Evolutionary conservation across 2,888 invertebrate species (phyloP), one percentile per base, ranked within the genome.

Genomic region (Venusia cambrica): DNA sequence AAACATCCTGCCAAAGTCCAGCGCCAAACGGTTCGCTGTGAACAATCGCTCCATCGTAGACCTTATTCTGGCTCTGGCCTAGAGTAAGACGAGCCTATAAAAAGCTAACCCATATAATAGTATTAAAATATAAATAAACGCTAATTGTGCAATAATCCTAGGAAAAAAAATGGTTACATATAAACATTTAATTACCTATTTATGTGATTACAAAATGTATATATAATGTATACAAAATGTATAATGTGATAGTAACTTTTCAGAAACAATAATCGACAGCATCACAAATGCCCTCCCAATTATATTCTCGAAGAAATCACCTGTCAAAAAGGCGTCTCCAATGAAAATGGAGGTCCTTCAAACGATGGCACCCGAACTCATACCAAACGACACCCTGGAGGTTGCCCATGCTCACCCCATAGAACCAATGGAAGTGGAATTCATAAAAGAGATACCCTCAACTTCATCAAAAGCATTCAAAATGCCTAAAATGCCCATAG

Each of bases 401-500:
- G 57, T 75, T 6, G 52, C 52, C 0, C 36, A 21, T 5, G 22
- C 45, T 2, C 2, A 33, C 21, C 25, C 41, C 3, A 8, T 19
- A 6, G 32, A 38, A 18, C 14, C 41, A 28, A 22, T 10, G 3
- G 36, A 44, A 19, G 28, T 24, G 3, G 45, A 45, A 8, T 6
- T 36, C 7, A 13, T 34, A 10, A 48, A 56, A 18, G 50, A 54
- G 11, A 2, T 48, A 0, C 61, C 57, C 16, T 31, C 43, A 11
- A 28, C 51, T n/a, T 8, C 21, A 13, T 40, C 37, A 1, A 57
- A 50, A 5, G 24, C 38, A 2, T 75, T 73, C 29, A 77, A 72
- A 57, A 72, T 81, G 43, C 84, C 80, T 3, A 79, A 73, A 69
- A 85, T 87, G 85, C 85, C 85, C 3, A 21, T 84, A 10, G 46